phyloP scores from a whole-genome alignment of 2,888 invertebrate genomes.

The Pristionchus exspectatus region DNA sequence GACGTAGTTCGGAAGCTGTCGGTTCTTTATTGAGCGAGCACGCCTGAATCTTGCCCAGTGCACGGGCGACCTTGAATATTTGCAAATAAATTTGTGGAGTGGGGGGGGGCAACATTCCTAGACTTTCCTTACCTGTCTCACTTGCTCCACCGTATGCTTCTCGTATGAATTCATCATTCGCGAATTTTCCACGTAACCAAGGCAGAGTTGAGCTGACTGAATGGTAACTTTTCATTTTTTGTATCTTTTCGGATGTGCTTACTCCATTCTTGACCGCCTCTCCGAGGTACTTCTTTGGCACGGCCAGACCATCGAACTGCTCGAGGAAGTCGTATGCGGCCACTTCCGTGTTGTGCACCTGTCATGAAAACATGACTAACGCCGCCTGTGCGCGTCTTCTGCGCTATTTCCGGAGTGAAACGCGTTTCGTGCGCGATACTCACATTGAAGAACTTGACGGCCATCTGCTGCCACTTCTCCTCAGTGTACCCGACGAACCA shows the following conservation, averaged over 20 bases:
- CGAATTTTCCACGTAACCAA: not conserved
- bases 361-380: no score
- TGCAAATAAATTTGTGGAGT: no score
- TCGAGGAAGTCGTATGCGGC: slow-evolving; percentile 6
- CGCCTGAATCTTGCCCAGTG: slow-evolving; percentile 15
- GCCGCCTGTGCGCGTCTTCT: no score
- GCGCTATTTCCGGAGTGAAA: no score
- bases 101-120: no score
- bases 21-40: slow-evolving; percentile 11
- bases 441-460: not conserved
- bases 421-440: no score
- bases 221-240: no score
- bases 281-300: not conserved
- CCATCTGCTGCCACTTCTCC: slow-evolving; percentile 3
- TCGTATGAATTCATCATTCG: slow-evolving; percentile 19
- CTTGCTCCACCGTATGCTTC: not conserved
- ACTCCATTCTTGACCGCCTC: not conserved
- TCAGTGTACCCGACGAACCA: not conserved
- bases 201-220: not conserved
- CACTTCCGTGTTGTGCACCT: not conserved
- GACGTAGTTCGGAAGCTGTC: not conserved
- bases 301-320: not conserved
- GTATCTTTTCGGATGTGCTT: not conserved
- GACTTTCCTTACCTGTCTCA: not conserved
- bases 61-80: not conserved